Evolutionary conservation across 2,888 invertebrate genomes (phyloP), one percentile per base, ranked within the genome.

Genomic region (Tipula helvola): DNA sequence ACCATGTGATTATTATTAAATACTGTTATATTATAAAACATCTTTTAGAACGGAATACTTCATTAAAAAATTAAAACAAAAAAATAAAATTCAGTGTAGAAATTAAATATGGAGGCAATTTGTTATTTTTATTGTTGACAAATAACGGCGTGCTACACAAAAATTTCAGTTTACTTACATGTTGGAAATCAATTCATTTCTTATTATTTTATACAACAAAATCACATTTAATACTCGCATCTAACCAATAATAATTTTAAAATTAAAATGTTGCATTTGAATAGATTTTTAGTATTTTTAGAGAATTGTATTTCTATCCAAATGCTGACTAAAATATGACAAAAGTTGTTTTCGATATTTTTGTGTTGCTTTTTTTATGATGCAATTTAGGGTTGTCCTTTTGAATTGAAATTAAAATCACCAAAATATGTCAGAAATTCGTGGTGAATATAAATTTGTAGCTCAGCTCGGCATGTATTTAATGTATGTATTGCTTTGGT

Each of bases 281-380:
- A 71, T 71, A 71, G 71, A 71, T 71, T 71, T 71, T 71, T 28
- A 71, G n/a, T 71, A 28, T 71, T 28, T 71, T 71, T 71, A 71
- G 28, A 28, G 8, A 71, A 28, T 71, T 71, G 71, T 71, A 71
- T 71, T 71, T 71, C 71, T 71, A 71, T 71, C 71, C 71, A 71
- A 71, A 71, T 71, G 71, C 71, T 71, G 71, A 71, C 71, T 71
- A 71, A 71, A 71, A 71, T 71, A 71, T 71, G 71, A 71, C 71
- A 71, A 71, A 71, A 71, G 71, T 71, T 71, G 71, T 71, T 71
- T 71, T 71, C 71, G 71, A 71, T 71, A 71, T 28, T 71, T 71
- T 71, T 71, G 71, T 71, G 71, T 71, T 71, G 71, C 71, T 71
- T 71, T 71, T 52, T 71, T 71, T 71, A 71, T 84, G 84, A 84